Conservation (phyloP, 2,797 vertebrate species). For the Merluccius polli region DNA sequence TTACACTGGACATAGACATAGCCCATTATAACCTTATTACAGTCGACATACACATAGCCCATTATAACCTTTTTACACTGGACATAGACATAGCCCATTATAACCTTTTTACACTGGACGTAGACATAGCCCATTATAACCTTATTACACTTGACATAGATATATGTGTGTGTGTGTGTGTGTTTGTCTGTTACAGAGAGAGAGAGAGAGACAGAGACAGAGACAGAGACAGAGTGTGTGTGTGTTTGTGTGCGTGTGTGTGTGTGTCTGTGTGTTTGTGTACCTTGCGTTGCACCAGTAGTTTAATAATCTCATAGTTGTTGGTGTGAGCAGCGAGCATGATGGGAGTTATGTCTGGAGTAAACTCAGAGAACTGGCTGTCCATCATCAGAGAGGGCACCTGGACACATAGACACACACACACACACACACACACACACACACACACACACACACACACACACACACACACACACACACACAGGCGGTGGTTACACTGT, state of each 20-base stretch:
- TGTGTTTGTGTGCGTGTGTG: not conserved
- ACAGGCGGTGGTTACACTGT: no score
- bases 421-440: no score
- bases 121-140: no score
- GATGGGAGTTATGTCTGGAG: constrained; percentile 95
- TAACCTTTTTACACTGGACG: no score
- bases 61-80: no score
- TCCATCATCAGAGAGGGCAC: constrained; percentile 97
- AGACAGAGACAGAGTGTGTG: not conserved
- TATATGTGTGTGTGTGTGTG: not conserved
- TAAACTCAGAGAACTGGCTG: constrained; percentile 96
- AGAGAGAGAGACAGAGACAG: no score
- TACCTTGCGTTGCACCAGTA: constrained; percentile 92
- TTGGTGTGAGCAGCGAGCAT: constrained; percentile 99
- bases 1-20: no score
- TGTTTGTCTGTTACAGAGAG: not conserved
- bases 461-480: no score
- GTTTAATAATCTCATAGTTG: constrained; percentile 98
- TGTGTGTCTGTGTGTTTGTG: constrained; percentile 19
- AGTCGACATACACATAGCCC: no score
- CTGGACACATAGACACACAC: constrained; percentile 53
- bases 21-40: no score
- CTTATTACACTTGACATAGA: no score
- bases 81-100: no score
- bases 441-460: not conserved